Conservation (phyloP, 1,140 invertebrate species). For the Sycophaga agraensis region DNA sequence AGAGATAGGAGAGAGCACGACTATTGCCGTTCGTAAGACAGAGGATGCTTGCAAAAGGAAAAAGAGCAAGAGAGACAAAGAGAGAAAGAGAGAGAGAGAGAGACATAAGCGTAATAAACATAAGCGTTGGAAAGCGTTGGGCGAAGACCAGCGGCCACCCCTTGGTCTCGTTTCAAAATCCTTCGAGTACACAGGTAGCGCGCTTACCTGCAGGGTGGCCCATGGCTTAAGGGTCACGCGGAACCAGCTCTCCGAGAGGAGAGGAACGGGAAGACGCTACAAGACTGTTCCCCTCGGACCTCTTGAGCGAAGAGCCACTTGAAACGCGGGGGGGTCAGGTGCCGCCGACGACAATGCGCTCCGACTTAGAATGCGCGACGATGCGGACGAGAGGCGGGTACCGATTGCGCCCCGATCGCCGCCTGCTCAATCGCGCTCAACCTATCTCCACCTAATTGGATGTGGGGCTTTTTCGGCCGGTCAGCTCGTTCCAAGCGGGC, state of each 20-base stretch:
- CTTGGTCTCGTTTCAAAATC: neutral
- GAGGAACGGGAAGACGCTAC: neutral
- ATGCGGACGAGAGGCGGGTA: no score
- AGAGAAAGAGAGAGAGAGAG: neutral
- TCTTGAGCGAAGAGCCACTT: no score
- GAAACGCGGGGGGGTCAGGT: neutral
- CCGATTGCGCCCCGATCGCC: neutral
- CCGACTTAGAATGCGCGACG: neutral
- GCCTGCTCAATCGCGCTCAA: neutral
- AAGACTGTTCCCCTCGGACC: no score
- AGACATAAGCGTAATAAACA: neutral
- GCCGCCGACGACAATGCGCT: neutral
- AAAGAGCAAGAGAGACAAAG: neutral
- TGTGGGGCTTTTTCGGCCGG: neutral
- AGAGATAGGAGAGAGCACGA: no score
- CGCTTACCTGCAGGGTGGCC: conserved; percentile 7
- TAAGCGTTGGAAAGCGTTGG: neutral
- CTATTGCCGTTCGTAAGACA: neutral
- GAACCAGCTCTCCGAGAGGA: neutral
- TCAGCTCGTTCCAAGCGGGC: no score
- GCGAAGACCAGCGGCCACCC: no score
- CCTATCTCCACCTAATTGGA: neutral
- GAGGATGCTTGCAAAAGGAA: no score
- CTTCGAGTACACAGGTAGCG: conserved; percentile 8
- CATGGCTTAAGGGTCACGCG: conserved; percentile 4